phyloP scores from a whole-genome alignment of 2,113 vertebrate species.

The Cyprichromis sp. region DNA sequence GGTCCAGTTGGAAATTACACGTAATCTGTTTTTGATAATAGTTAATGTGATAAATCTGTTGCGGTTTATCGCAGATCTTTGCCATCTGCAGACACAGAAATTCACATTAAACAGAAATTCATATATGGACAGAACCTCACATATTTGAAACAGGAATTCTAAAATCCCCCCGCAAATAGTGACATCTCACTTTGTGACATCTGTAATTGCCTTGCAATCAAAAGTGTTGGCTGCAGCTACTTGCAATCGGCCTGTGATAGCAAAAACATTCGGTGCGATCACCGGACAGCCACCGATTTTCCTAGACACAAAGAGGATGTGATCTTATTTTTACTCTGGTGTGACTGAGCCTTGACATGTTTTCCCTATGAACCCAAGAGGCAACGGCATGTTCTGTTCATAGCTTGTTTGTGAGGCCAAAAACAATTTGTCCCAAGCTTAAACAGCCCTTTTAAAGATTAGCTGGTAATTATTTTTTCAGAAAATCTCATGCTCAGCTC shows the following conservation, averaged over 20 bases:
- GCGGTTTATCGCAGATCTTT: neutral
- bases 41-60: neutral
- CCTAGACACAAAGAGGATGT: neutral
- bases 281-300: neutral
- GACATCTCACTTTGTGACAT: neutral
- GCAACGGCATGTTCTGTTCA: neutral
- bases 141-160: neutral
- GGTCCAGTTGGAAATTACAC: neutral
- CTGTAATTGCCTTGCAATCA: neutral
- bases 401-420: neutral
- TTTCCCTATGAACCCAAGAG: neutral
- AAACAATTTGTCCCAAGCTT: neutral
- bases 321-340: neutral
- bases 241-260: neutral
- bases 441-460: neutral
- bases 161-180: neutral
- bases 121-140: neutral
- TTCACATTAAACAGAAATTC: neutral
- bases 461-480: neutral
- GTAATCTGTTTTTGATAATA: neutral
- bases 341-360: neutral
- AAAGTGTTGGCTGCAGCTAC: neutral
- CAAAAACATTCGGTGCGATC: neutral
- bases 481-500: neutral
- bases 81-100: neutral